Percentiles rank a stretch among this genome's conserved stretches.
phyloP scores from a whole-genome alignment of 2,888 invertebrate species.

The Subacronicta megacephala region DNA sequence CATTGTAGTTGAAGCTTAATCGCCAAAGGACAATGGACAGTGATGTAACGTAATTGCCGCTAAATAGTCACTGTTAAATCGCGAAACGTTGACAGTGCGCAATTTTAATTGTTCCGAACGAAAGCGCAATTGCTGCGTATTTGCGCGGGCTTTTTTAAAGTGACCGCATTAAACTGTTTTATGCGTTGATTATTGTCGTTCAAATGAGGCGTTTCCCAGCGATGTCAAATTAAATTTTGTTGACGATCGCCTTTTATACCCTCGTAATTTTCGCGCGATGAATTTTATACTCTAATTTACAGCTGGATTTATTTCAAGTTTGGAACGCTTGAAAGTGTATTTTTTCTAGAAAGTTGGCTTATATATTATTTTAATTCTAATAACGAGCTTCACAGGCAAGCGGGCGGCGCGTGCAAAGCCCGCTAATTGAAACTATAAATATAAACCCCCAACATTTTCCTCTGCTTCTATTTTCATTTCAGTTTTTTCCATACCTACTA shows the following conservation, averaged over 20 bases:
- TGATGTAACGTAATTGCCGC: conserved; percentile 84
- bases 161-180: conserved; percentile 75
- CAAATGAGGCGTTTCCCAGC: conserved; percentile 75
- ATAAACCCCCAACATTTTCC: conserved; percentile 77
- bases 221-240: conserved; percentile 80
- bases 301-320: conserved; percentile 60
- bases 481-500: conserved; percentile 63
- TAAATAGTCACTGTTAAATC: conserved; percentile 82
- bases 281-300: conserved; percentile 76
- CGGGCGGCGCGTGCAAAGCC: conserved; percentile 74
- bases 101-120: conserved; percentile 70
- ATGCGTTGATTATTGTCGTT: conserved; percentile 80
- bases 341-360: conserved; percentile 58
- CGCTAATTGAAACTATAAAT: conserved; percentile 88
- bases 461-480: conserved; percentile 73
- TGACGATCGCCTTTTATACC: conserved; percentile 76
- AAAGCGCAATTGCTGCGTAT: conserved; percentile 56
- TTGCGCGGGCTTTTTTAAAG: conserved; percentile 71
- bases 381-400: conserved; percentile 64
- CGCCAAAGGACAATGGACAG: conserved; percentile 84
- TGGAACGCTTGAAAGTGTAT: conserved; percentile 37
- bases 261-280: conserved; percentile 78
- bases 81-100: conserved; percentile 72
- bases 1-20: conserved; percentile 83
- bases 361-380: conserved; percentile 66